Evolutionary conservation across 2,113 vertebrate species (phyloP).

Genomic region (Cichladusa arquata): DNA sequence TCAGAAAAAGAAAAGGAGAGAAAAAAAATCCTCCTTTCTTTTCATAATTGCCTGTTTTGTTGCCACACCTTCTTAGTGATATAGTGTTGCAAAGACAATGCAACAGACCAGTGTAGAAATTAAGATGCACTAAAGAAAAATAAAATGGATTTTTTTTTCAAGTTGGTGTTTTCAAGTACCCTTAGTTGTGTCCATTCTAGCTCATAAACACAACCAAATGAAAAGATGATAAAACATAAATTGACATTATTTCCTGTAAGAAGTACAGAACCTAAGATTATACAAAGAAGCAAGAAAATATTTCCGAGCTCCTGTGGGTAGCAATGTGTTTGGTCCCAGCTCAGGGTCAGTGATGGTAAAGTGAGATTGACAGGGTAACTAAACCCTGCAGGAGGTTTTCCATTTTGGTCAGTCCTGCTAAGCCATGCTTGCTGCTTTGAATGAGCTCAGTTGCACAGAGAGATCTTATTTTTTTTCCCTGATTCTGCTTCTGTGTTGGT

Average conservation of each 20-base stretch:
- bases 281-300: background rate
- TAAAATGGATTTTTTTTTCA: background rate
- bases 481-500: background rate
- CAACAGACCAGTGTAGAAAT: background rate
- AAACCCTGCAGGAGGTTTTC: slow-evolving; percentile 40
- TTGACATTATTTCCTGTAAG: background rate
- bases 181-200: background rate
- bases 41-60: background rate
- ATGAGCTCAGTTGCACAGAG: background rate
- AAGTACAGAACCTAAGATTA: background rate
- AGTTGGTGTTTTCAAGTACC: background rate
- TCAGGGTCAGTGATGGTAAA: background rate
- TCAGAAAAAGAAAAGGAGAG: background rate
- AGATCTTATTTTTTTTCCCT: background rate
- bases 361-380: slow-evolving; percentile 1
- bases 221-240: background rate
- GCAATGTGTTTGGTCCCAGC: background rate
- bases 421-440: slow-evolving; percentile 21
- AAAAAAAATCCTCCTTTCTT: background rate
- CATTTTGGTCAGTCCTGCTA: slow-evolving; percentile 13
- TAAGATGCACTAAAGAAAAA: background rate
- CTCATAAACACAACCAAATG: background rate
- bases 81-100: background rate
- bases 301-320: background rate
- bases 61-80: background rate